Evolutionary conservation across 2,797 vertebrate genomes (phyloP), one percentile per base, ranked within the genome.

Genomic region (Crocodylus rhombifer): DNA sequence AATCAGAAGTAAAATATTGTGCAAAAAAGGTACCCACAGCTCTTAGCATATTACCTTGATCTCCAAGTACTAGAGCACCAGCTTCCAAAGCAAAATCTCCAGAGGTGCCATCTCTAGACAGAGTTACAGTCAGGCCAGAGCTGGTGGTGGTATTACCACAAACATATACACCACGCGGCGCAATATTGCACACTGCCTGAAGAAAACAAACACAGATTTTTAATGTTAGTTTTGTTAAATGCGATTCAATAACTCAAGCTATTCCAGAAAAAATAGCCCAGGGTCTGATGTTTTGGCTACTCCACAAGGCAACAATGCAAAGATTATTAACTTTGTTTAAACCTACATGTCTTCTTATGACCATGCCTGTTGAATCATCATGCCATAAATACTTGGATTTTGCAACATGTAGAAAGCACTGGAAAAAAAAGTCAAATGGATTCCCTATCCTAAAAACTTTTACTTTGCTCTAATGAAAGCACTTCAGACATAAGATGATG

Each of bases 41-140:
- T 16, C 58, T 71, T 67, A 14, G 26, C 2, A 7, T 4, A 28
- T 60, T 97, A 99, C 98, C 98, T 98, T 99, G 98, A 97, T 99
- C 98, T 91, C 99, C 99, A 95, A 99, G 98, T 80, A 99, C 99
- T 83, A 99, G 97, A 36, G 99, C 99, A 87, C 99, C 99, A 15
- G 99, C 99, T 98, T 99, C 99, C 92, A 99, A 97, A 82, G 99
- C 98, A 95, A 99, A 99, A 94, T 99, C 99, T 89, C 99, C 99
- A 90, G 99, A 98, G 79, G 98, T 98, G 14, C 98, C 96, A 64
- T 99, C 99, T 97, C 99, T 98, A 89, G 98, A 99, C 94, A 99
- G 98, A 25, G 98, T 99, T 65, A 99, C 99, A 1, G 99, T 99
- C 85, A 99, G 97, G 81, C 99, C 99, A 94, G 99, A 98, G 36